A percentile compares a stretch with the other conserved stretches of the same genome.
phyloP scores from a whole-genome alignment of 1,140 invertebrate genomes.

The Anagrus nilaparvatae region DNA sequence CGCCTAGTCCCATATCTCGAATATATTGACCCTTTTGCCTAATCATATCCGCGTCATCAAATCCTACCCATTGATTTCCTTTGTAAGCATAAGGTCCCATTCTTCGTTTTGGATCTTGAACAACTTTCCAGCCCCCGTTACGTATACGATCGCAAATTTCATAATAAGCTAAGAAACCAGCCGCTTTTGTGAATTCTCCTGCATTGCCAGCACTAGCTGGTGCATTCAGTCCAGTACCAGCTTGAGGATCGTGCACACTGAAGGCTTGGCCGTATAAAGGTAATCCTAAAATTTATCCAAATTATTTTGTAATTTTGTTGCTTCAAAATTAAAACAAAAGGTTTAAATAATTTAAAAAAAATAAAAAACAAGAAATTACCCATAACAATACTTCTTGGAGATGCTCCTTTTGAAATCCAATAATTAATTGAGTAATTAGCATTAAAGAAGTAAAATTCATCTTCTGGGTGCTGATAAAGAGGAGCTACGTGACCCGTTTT shows the following conservation, averaged over 20 bases:
- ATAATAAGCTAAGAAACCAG: conserved; percentile 81
- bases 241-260: conserved; percentile 47
- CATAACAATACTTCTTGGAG: conserved; percentile 70
- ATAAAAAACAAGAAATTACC: conserved; percentile 36
- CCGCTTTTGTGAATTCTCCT: conserved; percentile 71
- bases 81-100: conserved; percentile 83
- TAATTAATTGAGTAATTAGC: conserved; percentile 79
- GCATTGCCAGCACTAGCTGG: conserved; percentile 64
- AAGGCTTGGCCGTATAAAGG: conserved; percentile 86
- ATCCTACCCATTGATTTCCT: conserved; percentile 82
- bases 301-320: neutral
- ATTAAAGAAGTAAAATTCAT: conserved; percentile 38
- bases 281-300: conserved; percentile 45
- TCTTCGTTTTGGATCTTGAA: conserved; percentile 59
- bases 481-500: conserved; percentile 76
- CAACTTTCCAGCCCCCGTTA: conserved; percentile 66
- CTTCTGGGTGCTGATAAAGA: conserved; percentile 64
- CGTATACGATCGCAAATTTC: conserved; percentile 77
- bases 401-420: conserved; percentile 76
- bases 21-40: conserved; percentile 67
- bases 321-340: neutral
- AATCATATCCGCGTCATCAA: conserved; percentile 73
- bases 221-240: conserved; percentile 51
- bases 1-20: conserved; percentile 64
- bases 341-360: too few species aligned